These are phyloP conservation scores for Frieseomelitta varia DNA, from an alignment of 1,140 invertebrate species.

Conservation along the genomic window DNA sequence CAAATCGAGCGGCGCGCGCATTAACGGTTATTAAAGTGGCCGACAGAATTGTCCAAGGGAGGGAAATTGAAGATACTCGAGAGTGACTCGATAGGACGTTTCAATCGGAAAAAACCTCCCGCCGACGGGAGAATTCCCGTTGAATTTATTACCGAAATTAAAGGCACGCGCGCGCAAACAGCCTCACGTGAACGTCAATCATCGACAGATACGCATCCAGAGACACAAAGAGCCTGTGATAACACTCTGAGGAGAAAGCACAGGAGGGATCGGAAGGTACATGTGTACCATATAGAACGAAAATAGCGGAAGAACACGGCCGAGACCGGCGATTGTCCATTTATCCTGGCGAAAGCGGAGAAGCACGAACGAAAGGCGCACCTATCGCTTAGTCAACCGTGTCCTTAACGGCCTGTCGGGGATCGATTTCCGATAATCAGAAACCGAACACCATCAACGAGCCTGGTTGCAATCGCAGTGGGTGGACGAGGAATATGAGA, in stretches of 20 bases:
- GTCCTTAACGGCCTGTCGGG: conserved; percentile 61
- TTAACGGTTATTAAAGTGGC: conserved; percentile 44
- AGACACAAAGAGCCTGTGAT: background rate
- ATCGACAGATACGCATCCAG: background rate
- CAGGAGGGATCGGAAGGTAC: background rate
- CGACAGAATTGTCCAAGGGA: background rate
- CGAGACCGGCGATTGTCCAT: conserved; percentile 30
- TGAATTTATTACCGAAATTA: conserved; percentile 38
- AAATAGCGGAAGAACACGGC: conserved; percentile 6
- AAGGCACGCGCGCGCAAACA: background rate
- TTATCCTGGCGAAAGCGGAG: conserved; percentile 26
- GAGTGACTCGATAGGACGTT: conserved; percentile 6
- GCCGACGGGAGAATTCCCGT: background rate
- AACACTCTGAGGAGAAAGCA: background rate
- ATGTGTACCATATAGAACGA: background rate
- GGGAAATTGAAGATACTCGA: conserved; percentile 34
- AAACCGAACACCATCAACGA: conserved; percentile 69
- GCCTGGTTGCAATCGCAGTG: conserved; percentile 55
- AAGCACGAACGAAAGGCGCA: conserved; percentile 19
- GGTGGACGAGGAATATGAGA: conserved; percentile 54
- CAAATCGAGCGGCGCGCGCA: conserved; percentile 43
- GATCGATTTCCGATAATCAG: conserved; percentile 74
- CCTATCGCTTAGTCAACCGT: conserved; percentile 63
- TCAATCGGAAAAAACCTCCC: background rate
- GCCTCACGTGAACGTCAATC: conserved; percentile 1